Evolutionary conservation across 2,113 vertebrate genomes (phyloP).

Genomic region (Bothrops jararaca): DNA sequence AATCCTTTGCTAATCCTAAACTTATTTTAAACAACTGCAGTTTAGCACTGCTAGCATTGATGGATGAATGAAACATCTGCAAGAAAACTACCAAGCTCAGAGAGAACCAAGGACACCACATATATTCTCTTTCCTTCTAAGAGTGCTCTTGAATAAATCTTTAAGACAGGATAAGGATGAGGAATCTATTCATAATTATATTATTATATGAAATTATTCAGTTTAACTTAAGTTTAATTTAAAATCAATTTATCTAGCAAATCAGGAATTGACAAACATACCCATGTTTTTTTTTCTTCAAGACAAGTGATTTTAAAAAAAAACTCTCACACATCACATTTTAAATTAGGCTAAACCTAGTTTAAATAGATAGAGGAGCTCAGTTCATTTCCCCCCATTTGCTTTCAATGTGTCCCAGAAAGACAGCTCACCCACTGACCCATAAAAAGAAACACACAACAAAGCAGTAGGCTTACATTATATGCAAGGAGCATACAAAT

Average conservation of each 20-base stretch:
- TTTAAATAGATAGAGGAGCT: conserved; percentile 21
- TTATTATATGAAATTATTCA: conserved; percentile 36
- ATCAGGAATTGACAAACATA: conserved; percentile 49
- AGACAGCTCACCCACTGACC: neutral
- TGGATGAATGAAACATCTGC: too few species aligned
- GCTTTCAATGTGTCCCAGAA: neutral
- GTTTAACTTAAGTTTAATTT: conserved; percentile 27
- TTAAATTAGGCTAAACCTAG: conserved; percentile 40
- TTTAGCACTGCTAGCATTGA: neutral
- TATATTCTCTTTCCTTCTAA: conserved; percentile 42
- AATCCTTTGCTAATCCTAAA: conserved; percentile 24
- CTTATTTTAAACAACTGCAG: conserved; percentile 23
- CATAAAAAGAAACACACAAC: neutral
- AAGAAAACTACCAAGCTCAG: too few species aligned
- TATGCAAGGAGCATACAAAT: neutral
- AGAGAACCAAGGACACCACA: too few species aligned
- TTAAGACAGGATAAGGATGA: conserved; percentile 12
- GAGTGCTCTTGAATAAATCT: conserved; percentile 50
- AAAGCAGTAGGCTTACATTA: neutral
- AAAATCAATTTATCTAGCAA: conserved; percentile 40
- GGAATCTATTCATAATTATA: conserved; percentile 24
- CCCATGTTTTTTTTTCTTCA: conserved; percentile 40
- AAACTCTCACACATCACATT: conserved; percentile 26
- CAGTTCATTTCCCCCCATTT: neutral
- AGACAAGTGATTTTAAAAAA: conserved; percentile 38